A percentile compares a stretch with the other conserved stretches of the same genome.
phyloP scores from a whole-genome alignment of 2,888 invertebrate species.

The Ernsta delagoae region DNA sequence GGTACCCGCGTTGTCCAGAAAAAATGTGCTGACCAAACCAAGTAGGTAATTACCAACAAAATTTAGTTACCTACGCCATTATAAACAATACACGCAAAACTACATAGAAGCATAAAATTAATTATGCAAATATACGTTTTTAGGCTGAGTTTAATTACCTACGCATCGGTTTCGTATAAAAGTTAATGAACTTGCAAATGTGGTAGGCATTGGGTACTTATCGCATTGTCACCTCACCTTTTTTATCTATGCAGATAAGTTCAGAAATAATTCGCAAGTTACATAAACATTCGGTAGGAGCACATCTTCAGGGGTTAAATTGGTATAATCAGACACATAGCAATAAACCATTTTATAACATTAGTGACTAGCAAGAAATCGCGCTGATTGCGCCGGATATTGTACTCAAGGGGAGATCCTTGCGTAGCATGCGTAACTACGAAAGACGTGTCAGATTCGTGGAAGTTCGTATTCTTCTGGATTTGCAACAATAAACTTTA shows the following conservation, averaged over 20 bases:
- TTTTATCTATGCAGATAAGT: not conserved
- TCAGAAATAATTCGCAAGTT: slow-evolving; percentile 3
- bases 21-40: too few relatives aligned
- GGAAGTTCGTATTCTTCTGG: too few relatives aligned
- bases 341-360: slow-evolving; percentile 31
- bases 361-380: slow-evolving; percentile 25
- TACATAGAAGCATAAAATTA: too few relatives aligned
- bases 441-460: too few relatives aligned
- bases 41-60: too few relatives aligned
- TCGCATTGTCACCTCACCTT: not conserved
- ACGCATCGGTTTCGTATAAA: not conserved
- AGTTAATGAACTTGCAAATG: not conserved
- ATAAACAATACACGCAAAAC: too few relatives aligned
- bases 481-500: too few relatives aligned
- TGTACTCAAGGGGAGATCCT: not conserved
- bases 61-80: too few relatives aligned
- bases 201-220: not conserved
- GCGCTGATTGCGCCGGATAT: slow-evolving; percentile 23
- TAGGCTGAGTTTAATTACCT: not conserved
- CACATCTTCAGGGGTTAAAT: slow-evolving; percentile 4
- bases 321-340: not conserved
- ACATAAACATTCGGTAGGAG: slow-evolving; percentile 4
- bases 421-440: too few relatives aligned
- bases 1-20: too few relatives aligned
- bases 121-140: not conserved